Base-by-base conservation (phyloP, 2,888 invertebrate genomes). In the Caenorhabditis sp. region DNA sequence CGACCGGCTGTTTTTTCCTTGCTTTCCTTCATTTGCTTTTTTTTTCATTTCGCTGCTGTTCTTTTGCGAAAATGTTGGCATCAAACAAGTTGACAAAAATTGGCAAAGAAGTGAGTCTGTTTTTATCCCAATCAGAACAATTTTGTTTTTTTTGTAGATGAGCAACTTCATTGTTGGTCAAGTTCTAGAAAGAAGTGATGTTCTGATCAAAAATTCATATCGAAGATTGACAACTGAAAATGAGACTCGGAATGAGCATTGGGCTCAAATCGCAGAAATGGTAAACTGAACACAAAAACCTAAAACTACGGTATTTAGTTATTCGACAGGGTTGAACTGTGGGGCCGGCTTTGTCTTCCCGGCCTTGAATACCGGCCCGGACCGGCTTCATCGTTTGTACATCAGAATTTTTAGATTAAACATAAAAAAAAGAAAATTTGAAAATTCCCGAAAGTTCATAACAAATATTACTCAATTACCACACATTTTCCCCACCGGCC, bases 131-230 rank as follows among this genome's bases (percentile, higher is more conserved):
- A 17, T 49, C 43, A 10, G 43, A 43, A 14, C 6, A 43, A 43
- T 10, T 14, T 43, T 5, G 43, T 10, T 36, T 12, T 43, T 55
- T 55, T 26, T 55, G 6, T 26, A 72, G 68, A 67, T 77, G 8
- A 77, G 77, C 58, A 74, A 77, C 53, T 75, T 66, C 58, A 75
- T 77, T 14, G 65, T 77, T n/a, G 66, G 62, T 8, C 65, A 58
- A 55, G 77, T 77, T 10, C 62, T 77, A 14, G 69, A 74, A n/a
- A 55, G 71, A 51, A 75, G 72, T 50, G 72, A 77, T 63, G 69
- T 66, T 24, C 58, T 73, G 49, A 69, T 73, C 51, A 65, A 60
- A 24, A 73, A 73, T 31, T 73, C 73, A 24, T 73, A 73, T 57
- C 51, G 73, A n/a, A 58, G 73, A 12, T 53, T 73, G 14, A 69